phyloP scores from a whole-genome alignment of 2,888 invertebrate species.

The Ellobium chinense region DNA sequence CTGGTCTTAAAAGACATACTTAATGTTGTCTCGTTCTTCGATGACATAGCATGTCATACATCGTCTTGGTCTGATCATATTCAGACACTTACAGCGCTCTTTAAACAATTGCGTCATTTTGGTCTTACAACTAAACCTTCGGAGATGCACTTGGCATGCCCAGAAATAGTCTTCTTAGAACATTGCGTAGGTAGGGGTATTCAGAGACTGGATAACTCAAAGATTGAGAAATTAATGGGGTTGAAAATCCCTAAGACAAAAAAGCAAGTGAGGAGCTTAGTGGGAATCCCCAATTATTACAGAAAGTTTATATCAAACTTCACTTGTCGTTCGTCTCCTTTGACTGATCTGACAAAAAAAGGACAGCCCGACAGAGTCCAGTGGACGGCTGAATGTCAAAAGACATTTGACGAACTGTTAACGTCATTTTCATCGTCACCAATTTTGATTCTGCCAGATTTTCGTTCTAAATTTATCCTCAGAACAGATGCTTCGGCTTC shows the following conservation, averaged over 20 bases:
- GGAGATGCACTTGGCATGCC: neutral
- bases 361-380: neutral
- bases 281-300: neutral
- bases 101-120: neutral
- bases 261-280: neutral
- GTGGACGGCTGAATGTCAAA: neutral
- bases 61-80: neutral
- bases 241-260: neutral
- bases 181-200: neutral
- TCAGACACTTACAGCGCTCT: neutral
- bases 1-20: neutral
- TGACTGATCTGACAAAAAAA: neutral
- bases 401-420: neutral
- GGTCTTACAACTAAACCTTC: neutral
- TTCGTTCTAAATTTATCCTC: neutral
- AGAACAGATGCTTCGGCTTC: neutral
- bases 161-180: neutral
- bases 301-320: neutral
- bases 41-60: neutral
- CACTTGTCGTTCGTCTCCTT: neutral
- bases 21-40: neutral
- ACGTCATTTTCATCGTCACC: neutral
- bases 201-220: neutral
- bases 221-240: neutral
- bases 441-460: neutral